These are phyloP conservation scores for Rhynchotus rufescens DNA, from an alignment of 2,797 vertebrate species.

Conservation along the genomic window DNA sequence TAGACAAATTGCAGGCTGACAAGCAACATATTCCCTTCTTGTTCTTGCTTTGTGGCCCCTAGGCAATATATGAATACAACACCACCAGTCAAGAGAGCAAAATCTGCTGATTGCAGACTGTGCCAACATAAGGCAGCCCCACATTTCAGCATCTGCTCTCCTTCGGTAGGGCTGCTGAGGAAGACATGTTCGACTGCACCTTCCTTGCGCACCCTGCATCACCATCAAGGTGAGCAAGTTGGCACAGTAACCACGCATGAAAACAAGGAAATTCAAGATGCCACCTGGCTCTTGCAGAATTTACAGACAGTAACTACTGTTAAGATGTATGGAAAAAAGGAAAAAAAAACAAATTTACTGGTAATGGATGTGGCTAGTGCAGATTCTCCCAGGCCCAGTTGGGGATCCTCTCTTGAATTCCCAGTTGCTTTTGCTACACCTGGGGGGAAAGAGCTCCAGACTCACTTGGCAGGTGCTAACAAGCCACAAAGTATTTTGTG, in stretches of 20 bases:
- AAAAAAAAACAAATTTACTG: background rate
- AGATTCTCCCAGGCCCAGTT: background rate
- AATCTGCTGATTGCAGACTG: slow-evolving; percentile 47
- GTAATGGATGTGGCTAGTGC: background rate
- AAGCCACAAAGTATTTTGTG: background rate
- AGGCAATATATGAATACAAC: slow-evolving; percentile 38
- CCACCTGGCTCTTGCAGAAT: background rate
- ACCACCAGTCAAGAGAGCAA: slow-evolving; percentile 48
- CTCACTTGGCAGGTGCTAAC: background rate
- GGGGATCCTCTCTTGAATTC: background rate
- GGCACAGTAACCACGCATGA: background rate
- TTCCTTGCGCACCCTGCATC: background rate
- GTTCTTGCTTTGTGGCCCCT: slow-evolving; percentile 39
- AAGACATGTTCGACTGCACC: background rate
- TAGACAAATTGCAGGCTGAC: slow-evolving; percentile 48
- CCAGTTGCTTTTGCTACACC: background rate
- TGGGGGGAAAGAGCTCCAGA: background rate
- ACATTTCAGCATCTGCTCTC: slow-evolving; percentile 46
- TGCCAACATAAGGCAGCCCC: slow-evolving; percentile 51
- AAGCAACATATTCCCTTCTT: slow-evolving; percentile 10
- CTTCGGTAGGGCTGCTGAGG: background rate
- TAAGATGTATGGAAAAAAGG: background rate
- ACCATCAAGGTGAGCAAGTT: background rate
- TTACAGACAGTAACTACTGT: background rate
- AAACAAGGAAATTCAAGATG: background rate